These are phyloP conservation scores for Perognathus longimembris DNA, from an alignment of 2,113 vertebrate genomes.

Conservation along the genomic window DNA sequence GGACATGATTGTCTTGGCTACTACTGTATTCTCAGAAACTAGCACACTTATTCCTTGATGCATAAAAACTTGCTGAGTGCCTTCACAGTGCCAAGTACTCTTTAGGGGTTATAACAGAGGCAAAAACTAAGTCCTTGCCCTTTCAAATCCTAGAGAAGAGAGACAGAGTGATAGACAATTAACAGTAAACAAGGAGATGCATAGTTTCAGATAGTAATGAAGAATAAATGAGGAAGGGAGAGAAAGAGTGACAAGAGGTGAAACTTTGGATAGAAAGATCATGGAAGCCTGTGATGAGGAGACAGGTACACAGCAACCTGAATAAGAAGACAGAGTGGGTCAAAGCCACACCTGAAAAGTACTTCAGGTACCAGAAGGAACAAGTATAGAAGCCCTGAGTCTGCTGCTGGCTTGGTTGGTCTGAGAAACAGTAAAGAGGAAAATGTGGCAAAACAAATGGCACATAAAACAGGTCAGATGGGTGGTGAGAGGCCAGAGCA, in stretches of 20 bases:
- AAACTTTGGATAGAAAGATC: neutral
- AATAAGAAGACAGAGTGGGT: neutral
- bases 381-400: neutral
- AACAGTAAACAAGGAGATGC: neutral
- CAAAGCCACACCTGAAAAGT: too few species aligned
- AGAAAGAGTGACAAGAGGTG: neutral
- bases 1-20: neutral
- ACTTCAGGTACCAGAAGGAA: neutral
- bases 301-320: neutral
- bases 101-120: neutral
- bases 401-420: neutral
- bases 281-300: neutral
- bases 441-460: neutral
- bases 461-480: slow-evolving; percentile 30
- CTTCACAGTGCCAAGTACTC: neutral
- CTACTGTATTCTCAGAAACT: neutral
- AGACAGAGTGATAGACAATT: neutral
- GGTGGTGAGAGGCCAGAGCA: neutral
- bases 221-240: neutral
- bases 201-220: neutral
- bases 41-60: neutral
- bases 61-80: neutral
- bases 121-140: neutral
- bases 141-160: neutral
- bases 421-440: neutral